phyloP scores from a whole-genome alignment of 1,140 invertebrate genomes.

The Drosophila aff. region DNA sequence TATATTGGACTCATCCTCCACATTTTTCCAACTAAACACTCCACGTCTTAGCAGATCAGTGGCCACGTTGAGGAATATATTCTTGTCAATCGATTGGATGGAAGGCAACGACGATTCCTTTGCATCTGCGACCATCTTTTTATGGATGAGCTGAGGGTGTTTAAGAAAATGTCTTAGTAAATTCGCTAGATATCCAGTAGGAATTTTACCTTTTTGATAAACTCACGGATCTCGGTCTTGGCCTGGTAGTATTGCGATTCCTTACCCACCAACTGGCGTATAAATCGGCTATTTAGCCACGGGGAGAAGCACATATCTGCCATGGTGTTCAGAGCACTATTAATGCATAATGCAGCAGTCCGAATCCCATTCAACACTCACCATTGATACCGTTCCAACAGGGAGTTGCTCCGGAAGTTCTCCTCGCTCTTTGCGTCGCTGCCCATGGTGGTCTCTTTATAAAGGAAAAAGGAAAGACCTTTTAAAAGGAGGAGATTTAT shows the following conservation, averaged over 20 bases:
- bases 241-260: slow-evolving; percentile 50
- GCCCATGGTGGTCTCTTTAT: slow-evolving; percentile 78
- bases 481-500: background rate
- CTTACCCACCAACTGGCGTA: slow-evolving; percentile 52
- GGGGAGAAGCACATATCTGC: slow-evolving; percentile 79
- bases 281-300: slow-evolving; percentile 52
- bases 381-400: slow-evolving; percentile 69
- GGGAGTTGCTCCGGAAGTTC: slow-evolving; percentile 40
- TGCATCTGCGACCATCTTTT: slow-evolving; percentile 48
- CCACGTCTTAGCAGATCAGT: slow-evolving; percentile 63
- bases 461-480: background rate
- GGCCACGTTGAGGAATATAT: slow-evolving; percentile 70
- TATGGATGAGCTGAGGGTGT: slow-evolving; percentile 50
- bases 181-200: background rate
- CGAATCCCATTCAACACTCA: slow-evolving; percentile 31
- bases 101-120: background rate
- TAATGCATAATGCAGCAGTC: slow-evolving; percentile 51
- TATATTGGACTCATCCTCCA: slow-evolving; percentile 75
- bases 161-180: background rate
- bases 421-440: slow-evolving; percentile 53
- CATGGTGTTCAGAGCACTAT: slow-evolving; percentile 71
- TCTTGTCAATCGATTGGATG: slow-evolving; percentile 44
- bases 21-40: slow-evolving; percentile 66
- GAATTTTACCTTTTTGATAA: slow-evolving; percentile 59
- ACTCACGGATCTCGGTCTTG: slow-evolving; percentile 64